A percentile compares a stretch with the other conserved stretches of the same genome.
Conservation (phyloP, 2,797 vertebrate genomes). For the Myioborus melanocephalus region DNA sequence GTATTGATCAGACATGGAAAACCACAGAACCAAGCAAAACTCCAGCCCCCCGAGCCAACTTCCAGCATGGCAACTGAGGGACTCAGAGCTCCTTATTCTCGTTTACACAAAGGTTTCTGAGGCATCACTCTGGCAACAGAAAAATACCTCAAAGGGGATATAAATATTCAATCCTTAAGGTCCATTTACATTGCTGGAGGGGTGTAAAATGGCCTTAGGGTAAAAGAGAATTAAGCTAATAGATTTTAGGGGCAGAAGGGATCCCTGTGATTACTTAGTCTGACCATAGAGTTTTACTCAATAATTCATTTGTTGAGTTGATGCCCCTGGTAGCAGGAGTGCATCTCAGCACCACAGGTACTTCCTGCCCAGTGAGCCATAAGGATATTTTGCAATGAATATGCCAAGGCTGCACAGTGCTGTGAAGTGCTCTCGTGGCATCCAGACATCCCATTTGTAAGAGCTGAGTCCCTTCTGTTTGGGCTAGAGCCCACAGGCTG, state of each 20-base stretch:
- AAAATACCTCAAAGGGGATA: not conserved
- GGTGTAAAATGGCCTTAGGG: not conserved
- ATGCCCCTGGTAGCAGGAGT: not conserved
- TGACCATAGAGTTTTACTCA: not conserved
- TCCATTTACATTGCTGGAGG: constrained; percentile 11
- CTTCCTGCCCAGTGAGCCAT: not conserved
- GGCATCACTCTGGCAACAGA: not conserved
- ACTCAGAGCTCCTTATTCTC: not conserved
- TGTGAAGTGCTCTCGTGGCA: not conserved
- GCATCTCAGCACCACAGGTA: not conserved
- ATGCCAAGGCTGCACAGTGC: not conserved
- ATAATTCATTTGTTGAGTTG: not conserved
- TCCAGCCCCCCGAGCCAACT: not conserved
- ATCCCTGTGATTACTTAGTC: not conserved
- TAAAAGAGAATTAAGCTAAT: constrained; percentile 26
- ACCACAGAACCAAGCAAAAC: not conserved
- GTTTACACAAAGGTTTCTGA: constrained; percentile 1
- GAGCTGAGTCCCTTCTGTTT: not conserved
- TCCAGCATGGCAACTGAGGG: not conserved
- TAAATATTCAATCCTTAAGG: constrained; percentile 29
- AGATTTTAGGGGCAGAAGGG: constrained; percentile 27
- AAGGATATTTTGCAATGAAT: not conserved
- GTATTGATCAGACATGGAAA: not conserved
- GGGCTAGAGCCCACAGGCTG: not conserved
- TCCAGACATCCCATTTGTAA: not conserved